Evolutionary conservation across 1,140 invertebrate species (phyloP), one percentile per base, ranked within the genome.

Genomic region (Zaprionus capensis): DNA sequence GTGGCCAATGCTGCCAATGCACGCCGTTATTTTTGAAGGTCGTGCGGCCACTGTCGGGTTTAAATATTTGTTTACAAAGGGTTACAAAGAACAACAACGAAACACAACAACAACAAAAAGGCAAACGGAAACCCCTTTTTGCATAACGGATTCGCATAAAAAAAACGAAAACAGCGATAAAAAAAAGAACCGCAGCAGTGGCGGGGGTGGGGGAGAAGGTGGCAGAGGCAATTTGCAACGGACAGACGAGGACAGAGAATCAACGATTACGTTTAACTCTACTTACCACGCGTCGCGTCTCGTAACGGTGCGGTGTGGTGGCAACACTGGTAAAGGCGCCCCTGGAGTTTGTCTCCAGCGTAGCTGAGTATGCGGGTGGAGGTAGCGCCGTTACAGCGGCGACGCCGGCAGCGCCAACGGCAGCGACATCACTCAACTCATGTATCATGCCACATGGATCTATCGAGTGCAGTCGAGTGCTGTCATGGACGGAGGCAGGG

Each of bases 241-340:
- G 24, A 28, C 15, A 44, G 41, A 46, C 41, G 41, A 11, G 17
- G 61, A 63, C 28, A 26, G 57, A 72, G 57, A 70, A 71, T 80
- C 63, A 67, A 71, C 71, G 76, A 69, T 90, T 90, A 90, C 71
- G 76, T 67, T 84, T 84, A 90, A 76, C 41, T 7, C 14, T 41
- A 41, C 84, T 88, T 84, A 88, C 84, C 84, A 90, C 84, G 81
- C 84, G 84, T 67, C 84, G 84, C 58, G 84, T 88, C 78, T 88
- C 84, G 57, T 88, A 88, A 1, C 84, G 75, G 17, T 78, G 84
- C 34, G 65, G 36, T 41, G 68, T 46, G 31, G 70, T 38, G 49
- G 53, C 36, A 34, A 36, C 56, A 51, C 46, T 61, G 28, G 9
- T 34, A 34, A 34, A 22, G 53, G 53, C 64, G 38, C 62, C 49